These are phyloP conservation scores for Plebejus melissa DNA, from an alignment of 2,888 invertebrate genomes.

Conservation along the genomic window DNA sequence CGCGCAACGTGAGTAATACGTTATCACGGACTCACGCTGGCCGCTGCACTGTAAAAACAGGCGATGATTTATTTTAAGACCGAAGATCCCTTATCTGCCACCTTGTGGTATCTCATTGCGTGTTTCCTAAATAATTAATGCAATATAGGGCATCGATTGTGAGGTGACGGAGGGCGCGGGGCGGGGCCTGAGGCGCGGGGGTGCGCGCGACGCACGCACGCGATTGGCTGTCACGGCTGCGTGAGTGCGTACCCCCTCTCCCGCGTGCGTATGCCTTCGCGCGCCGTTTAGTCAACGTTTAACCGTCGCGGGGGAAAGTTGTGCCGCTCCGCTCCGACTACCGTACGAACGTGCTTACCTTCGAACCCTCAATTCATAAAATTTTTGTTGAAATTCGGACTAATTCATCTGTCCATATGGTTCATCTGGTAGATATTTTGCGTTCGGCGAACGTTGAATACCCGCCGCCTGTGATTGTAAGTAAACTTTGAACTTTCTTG, in stretches of 20 bases:
- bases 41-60: slow-evolving; percentile 41
- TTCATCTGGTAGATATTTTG: slow-evolving; percentile 89
- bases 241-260: slow-evolving; percentile 74
- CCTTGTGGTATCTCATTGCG: slow-evolving; percentile 79
- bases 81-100: slow-evolving; percentile 74
- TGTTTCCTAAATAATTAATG: slow-evolving; percentile 81
- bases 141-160: slow-evolving; percentile 80
- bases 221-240: slow-evolving; percentile 73
- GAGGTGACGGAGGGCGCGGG: slow-evolving; percentile 72
- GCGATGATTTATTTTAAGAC: slow-evolving; percentile 71
- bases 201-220: slow-evolving; percentile 78
- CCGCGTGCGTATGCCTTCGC: slow-evolving; percentile 71
- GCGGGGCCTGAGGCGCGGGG: slow-evolving; percentile 63
- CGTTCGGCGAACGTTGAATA: slow-evolving; percentile 89
- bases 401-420: slow-evolving; percentile 85
- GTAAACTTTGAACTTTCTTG: slow-evolving; percentile 62
- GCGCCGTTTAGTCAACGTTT: slow-evolving; percentile 66
- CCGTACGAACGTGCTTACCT: slow-evolving; percentile 58
- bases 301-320: slow-evolving; percentile 55
- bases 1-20: slow-evolving; percentile 52
- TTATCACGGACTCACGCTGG: slow-evolving; percentile 46
- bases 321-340: slow-evolving; percentile 52
- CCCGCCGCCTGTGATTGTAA: slow-evolving; percentile 86
- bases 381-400: slow-evolving; percentile 62
- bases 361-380: slow-evolving; percentile 45